Percentiles rank a stretch among this genome's conserved stretches.
phyloP scores from a whole-genome alignment of 2,888 invertebrate genomes.

The Reticulitermes lucifugus region DNA sequence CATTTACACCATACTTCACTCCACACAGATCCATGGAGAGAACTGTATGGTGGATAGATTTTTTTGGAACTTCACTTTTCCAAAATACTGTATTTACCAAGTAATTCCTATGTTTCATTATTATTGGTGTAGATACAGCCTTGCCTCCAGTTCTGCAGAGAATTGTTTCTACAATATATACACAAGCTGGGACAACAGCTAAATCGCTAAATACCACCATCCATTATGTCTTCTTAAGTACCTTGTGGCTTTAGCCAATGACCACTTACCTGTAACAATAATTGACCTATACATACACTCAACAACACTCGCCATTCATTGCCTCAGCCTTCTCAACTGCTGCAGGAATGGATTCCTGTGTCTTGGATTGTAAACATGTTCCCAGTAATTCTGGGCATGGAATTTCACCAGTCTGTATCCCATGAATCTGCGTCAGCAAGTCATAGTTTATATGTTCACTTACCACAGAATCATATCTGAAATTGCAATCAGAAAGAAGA shows the following conservation, averaged over 20 bases:
- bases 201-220: neutral
- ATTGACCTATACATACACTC: neutral
- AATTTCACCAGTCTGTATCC: conserved; percentile 77
- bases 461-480: conserved; percentile 89
- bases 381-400: conserved; percentile 84
- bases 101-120: neutral
- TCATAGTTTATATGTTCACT: conserved; percentile 92
- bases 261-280: neutral
- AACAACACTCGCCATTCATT: conserved; percentile 33
- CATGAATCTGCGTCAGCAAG: conserved; percentile 79
- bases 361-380: conserved; percentile 79
- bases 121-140: neutral
- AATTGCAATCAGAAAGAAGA: conserved; percentile 53
- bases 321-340: conserved; percentile 69
- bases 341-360: conserved; percentile 86
- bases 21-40: neutral
- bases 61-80: neutral
- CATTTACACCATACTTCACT: neutral
- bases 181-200: neutral
- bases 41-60: neutral
- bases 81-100: neutral
- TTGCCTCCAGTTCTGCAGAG: neutral
- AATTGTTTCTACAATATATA: neutral
- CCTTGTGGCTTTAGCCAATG: neutral
- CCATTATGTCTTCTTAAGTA: neutral